Evolutionary conservation across 2,797 vertebrate species (phyloP).

Genomic region (Sciurus carolinensis): DNA sequence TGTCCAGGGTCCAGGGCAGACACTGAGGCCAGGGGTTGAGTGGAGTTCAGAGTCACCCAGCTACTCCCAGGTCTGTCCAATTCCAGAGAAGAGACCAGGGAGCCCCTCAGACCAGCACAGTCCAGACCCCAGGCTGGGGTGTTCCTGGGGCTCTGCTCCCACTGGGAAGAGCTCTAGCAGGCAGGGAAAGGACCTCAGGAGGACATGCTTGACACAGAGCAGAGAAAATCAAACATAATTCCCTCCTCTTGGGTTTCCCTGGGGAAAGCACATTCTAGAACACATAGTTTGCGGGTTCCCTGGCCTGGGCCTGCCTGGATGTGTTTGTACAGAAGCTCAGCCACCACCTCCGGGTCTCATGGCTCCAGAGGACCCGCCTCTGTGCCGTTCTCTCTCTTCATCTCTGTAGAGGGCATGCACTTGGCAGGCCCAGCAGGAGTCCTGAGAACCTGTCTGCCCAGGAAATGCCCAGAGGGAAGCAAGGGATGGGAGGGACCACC

Average conservation of each 20-base stretch:
- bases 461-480: no score
- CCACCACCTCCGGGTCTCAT: background rate
- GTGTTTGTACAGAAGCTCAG: background rate
- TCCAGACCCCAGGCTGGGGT: no score
- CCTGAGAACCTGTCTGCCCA: background rate
- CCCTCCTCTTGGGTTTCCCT: background rate
- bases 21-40: background rate
- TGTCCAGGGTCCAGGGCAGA: background rate
- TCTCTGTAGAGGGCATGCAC: no score
- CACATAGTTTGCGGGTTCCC: conserved; percentile 13
- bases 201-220: background rate
- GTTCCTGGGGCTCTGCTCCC: no score
- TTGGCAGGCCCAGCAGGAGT: background rate
- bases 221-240: background rate
- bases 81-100: background rate
- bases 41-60: background rate
- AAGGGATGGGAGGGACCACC: background rate
- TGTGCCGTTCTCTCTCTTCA: background rate
- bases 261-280: background rate
- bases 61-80: background rate
- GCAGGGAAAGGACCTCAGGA: background rate
- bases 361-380: background rate
- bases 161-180: background rate
- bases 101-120: no score
- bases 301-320: background rate